Evolutionary conservation across 2,797 vertebrate species (phyloP).

Genomic region (Cephalopachus bancanus): DNA sequence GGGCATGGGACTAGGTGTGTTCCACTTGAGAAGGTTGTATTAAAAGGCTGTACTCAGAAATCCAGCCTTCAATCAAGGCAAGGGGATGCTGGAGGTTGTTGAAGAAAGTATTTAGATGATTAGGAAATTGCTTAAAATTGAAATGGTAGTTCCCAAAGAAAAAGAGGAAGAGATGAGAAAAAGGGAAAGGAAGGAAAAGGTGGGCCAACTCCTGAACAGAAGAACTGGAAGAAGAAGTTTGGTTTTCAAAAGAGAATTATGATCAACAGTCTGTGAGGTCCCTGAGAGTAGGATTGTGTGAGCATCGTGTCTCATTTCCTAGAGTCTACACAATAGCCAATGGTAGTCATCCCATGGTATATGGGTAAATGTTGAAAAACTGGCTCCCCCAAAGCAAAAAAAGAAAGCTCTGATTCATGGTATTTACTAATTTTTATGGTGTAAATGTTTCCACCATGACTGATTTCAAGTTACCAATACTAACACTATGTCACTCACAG

Average conservation of each 20-base stretch:
- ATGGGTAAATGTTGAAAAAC: neutral
- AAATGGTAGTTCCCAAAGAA: neutral
- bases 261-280: neutral
- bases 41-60: neutral
- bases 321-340: neutral
- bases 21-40: neutral
- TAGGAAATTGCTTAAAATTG: slow-evolving; percentile 7
- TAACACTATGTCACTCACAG: neutral
- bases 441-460: neutral
- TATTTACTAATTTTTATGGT: neutral
- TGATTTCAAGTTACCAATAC: neutral
- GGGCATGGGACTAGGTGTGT: neutral
- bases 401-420: neutral
- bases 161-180: slow-evolving; percentile 21
- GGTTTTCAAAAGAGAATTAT: neutral
- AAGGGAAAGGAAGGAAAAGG: neutral
- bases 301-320: neutral
- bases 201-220: neutral
- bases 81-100: neutral
- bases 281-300: neutral
- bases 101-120: slow-evolving; percentile 1
- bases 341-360: neutral
- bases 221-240: neutral
- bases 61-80: neutral
- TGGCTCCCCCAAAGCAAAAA: neutral